phyloP scores from a whole-genome alignment of 1,140 invertebrate species.

The Goniozus legneri region DNA sequence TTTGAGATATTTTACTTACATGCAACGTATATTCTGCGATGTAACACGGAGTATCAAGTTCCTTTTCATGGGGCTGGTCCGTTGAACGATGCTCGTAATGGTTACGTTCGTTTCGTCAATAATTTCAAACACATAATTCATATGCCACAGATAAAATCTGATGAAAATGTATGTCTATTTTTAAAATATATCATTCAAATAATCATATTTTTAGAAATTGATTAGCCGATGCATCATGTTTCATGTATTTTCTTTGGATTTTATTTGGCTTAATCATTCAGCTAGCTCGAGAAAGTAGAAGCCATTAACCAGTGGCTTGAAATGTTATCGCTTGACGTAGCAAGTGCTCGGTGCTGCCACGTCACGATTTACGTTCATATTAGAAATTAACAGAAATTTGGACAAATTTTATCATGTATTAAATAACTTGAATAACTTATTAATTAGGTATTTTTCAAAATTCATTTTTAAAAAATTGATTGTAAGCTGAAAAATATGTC shows the following conservation, averaged over 20 bases:
- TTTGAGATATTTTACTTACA: constrained; percentile 33
- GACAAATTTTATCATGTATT: no score
- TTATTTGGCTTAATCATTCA: constrained; percentile 41
- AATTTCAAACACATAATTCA: constrained; percentile 28
- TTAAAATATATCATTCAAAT: constrained; percentile 26
- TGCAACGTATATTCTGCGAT: constrained; percentile 38
- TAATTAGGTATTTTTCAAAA: no score
- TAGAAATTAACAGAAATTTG: no score
- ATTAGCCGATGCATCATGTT: constrained; percentile 42
- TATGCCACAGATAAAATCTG: constrained; percentile 18
- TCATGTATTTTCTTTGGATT: constrained; percentile 45
- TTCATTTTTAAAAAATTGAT: no score
- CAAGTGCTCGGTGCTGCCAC: constrained; percentile 25
- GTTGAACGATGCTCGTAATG: constrained; percentile 31
- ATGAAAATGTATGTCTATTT: constrained; percentile 31
- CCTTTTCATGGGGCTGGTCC: constrained; percentile 41
- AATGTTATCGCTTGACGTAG: constrained; percentile 38
- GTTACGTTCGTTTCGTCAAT: constrained; percentile 32
- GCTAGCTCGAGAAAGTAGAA: constrained; percentile 33
- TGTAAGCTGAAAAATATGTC: no score
- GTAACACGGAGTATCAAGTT: constrained; percentile 30
- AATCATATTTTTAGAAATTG: constrained; percentile 39
- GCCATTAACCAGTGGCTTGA: constrained; percentile 44
- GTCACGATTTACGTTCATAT: no score
- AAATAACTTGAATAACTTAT: no score